Evolutionary conservation across 2,797 vertebrate species (phyloP).

Genomic region (Helarctos malayanus): DNA sequence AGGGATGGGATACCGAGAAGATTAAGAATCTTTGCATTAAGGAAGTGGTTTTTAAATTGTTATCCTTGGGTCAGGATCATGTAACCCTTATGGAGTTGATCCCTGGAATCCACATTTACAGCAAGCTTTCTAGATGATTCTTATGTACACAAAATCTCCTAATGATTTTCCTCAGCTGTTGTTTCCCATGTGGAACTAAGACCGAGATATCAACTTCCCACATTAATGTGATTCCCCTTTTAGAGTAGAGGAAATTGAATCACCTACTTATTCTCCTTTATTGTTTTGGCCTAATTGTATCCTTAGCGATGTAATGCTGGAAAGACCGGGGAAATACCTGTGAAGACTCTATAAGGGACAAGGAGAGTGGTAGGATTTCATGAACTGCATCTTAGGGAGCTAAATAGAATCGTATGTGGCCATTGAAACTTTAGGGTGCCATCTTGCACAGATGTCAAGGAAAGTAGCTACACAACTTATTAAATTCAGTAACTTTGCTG

Average conservation of each 20-base stretch:
- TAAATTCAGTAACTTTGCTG: not conserved
- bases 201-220: not conserved
- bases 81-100: not conserved
- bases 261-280: conserved; percentile 8
- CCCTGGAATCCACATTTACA: not conserved
- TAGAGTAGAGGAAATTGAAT: conserved; percentile 50
- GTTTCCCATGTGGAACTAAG: not conserved
- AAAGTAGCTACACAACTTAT: conserved; percentile 11
- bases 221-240: not conserved
- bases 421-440: not conserved
- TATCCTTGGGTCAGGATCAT: not conserved
- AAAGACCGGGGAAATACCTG: conserved; percentile 53
- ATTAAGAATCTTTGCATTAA: not conserved
- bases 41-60: not conserved
- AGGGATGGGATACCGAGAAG: not conserved
- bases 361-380: not conserved
- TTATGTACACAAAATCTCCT: not conserved
- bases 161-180: not conserved
- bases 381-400: not conserved
- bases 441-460: not conserved
- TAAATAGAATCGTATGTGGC: not conserved
- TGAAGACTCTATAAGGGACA: conserved; percentile 47
- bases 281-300: conserved; percentile 55
- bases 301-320: conserved; percentile 27
- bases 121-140: not conserved